These are phyloP conservation scores for Riptortus pedestris DNA, from an alignment of 1,140 invertebrate genomes.

Conservation along the genomic window DNA sequence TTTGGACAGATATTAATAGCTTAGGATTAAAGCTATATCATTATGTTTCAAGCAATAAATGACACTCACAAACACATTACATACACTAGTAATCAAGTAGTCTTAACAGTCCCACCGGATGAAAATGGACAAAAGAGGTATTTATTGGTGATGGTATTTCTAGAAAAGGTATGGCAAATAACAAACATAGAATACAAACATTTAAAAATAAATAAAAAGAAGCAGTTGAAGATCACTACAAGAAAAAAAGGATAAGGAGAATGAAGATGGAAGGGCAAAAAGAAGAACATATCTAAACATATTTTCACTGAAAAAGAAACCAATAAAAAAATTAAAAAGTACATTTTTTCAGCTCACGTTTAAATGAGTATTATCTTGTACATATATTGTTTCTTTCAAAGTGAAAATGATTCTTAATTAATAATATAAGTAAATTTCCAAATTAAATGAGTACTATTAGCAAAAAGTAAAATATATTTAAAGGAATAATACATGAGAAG, in stretches of 20 bases:
- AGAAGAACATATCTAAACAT: no score
- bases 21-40: background rate
- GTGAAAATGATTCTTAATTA: no score
- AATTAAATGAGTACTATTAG: no score
- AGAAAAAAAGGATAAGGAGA: background rate
- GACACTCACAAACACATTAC: background rate
- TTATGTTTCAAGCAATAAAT: slow-evolving; percentile 3
- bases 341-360: no score
- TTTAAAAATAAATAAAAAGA: background rate
- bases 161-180: background rate
- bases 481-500: no score
- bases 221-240: background rate
- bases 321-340: no score
- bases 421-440: no score
- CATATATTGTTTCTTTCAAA: no score
- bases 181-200: background rate
- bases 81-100: background rate
- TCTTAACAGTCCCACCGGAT: slow-evolving; percentile 16
- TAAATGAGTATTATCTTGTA: no score
- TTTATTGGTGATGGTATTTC: background rate
- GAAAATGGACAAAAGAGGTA: slow-evolving; percentile 4
- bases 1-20: no score
- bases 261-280: background rate
- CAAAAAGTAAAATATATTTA: no score
- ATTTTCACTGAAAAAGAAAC: no score